Evolutionary conservation across 2,113 vertebrate species (phyloP).

Genomic region (Neolamprologus sp.): DNA sequence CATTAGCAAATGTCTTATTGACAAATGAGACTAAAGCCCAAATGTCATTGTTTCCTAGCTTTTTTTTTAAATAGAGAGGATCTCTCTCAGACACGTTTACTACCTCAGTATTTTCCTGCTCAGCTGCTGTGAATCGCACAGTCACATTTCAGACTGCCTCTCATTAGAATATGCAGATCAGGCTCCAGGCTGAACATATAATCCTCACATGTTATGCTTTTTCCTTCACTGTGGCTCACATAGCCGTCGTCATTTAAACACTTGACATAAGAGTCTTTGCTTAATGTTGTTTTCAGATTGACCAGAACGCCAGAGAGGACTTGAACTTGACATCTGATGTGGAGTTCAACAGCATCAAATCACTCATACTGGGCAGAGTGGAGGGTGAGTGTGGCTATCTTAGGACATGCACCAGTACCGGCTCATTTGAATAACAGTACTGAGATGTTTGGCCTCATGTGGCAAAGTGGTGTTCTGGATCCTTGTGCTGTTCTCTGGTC

Average conservation of each 20-base stretch:
- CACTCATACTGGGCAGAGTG: constrained; percentile 81
- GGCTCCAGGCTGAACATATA: not conserved
- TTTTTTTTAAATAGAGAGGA: not conserved
- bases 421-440: constrained; percentile 19
- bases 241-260: not conserved
- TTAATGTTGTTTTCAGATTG: constrained; percentile 70
- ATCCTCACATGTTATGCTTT: not conserved
- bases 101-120: not conserved
- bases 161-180: not conserved
- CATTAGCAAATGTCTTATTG: not conserved
- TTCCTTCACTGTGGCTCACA: not conserved
- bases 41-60: not conserved
- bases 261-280: not conserved
- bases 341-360: constrained; percentile 85
- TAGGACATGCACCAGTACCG: not conserved
- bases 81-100: not conserved
- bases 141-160: not conserved
- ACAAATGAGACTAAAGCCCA: not conserved
- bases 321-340: constrained; percentile 81
- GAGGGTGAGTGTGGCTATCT: constrained; percentile 72
- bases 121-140: not conserved
- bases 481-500: not conserved
- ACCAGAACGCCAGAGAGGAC: constrained; percentile 75
- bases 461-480: not conserved
- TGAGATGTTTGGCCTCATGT: not conserved